Evolutionary conservation across 2,888 invertebrate genomes (phyloP).

Genomic region (Octonoba sinensis): DNA sequence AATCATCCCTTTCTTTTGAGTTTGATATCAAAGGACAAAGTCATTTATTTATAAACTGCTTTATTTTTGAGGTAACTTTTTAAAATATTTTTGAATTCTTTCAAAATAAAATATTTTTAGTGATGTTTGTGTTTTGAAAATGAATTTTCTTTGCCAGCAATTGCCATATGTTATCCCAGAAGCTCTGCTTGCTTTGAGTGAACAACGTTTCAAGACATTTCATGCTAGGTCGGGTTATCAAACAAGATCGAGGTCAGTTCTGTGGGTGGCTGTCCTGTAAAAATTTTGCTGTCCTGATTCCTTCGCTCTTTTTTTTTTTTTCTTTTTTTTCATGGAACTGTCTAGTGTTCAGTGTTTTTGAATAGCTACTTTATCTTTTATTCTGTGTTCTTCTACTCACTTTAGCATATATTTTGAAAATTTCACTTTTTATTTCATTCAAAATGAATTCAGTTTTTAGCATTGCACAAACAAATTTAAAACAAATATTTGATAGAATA

Average conservation of each 20-base stretch:
- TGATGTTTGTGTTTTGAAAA: neutral
- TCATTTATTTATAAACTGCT: neutral
- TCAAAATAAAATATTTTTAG: neutral
- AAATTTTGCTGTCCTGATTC: neutral
- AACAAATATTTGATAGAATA: too few species aligned
- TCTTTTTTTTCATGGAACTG: neutral
- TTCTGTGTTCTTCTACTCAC: neutral
- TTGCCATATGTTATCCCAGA: slow-evolving; percentile 42
- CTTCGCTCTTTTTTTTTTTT: neutral
- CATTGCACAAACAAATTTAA: too few species aligned
- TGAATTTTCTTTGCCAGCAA: slow-evolving; percentile 34
- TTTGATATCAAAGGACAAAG: too few species aligned
- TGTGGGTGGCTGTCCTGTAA: neutral
- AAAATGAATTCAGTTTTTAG: too few species aligned
- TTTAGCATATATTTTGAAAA: too few species aligned
- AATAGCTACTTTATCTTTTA: neutral
- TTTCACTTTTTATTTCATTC: too few species aligned
- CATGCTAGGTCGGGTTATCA: slow-evolving; percentile 25
- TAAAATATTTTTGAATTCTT: neutral
- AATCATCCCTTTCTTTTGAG: too few species aligned
- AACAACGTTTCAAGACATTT: slow-evolving; percentile 26
- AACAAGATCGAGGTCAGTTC: slow-evolving; percentile 44
- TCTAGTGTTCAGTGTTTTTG: neutral
- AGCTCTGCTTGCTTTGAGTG: slow-evolving; percentile 38
- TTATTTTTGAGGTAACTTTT: neutral